Base-by-base conservation (phyloP, 1,140 invertebrate genomes). In the Tribolium castaneum region DNA sequence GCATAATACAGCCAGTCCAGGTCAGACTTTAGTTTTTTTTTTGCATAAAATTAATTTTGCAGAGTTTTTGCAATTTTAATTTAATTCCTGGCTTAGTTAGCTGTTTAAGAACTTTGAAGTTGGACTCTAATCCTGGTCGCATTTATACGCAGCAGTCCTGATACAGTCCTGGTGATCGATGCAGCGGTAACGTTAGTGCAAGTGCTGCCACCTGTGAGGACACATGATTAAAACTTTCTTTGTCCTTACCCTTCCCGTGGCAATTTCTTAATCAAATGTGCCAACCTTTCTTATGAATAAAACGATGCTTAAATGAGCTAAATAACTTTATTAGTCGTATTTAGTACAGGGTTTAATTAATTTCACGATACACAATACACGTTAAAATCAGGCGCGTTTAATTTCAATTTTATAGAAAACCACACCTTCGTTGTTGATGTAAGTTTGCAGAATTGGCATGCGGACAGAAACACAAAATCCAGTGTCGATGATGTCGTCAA, bases 101-200 rank as follows among this genome's bases (percentile, higher is more conserved):
- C 34, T 30, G n/a, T 13, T 13, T 66, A 66, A 66, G n/a, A 66
- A 66, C 59, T 66, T 62, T 62, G 10, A 62, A 66, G n/a, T 66
- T 34, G 25, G 12, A 39, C 30, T 35, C 39, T 66, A 66, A 66
- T 66, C 59, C 54, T 50, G 13, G 52, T 52, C 45, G 49, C 52
- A 73, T 73, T 73, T 73, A 30, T 73, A 73, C 71, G 71, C 71
- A 73, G 71, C 19, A 52, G 35, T 50, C 56, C 56, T 62, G 56
- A 62, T 51, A 45, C 12, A 51, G 72, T 52, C 49, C 51, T 75
- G 19, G 25, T 56, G 52, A 75, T 75, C 72, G 72, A 75, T 75
- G 72, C 72, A 75, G 72, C 72, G 34, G 49, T 52, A 51, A 35
- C 50, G 16, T 54, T 52, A 54, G 52, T 75, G 52, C 72, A 56